Evolutionary conservation across 2,797 vertebrate genomes (phyloP), one percentile per base, ranked within the genome.

Genomic region (Aplochiton taeniatus): DNA sequence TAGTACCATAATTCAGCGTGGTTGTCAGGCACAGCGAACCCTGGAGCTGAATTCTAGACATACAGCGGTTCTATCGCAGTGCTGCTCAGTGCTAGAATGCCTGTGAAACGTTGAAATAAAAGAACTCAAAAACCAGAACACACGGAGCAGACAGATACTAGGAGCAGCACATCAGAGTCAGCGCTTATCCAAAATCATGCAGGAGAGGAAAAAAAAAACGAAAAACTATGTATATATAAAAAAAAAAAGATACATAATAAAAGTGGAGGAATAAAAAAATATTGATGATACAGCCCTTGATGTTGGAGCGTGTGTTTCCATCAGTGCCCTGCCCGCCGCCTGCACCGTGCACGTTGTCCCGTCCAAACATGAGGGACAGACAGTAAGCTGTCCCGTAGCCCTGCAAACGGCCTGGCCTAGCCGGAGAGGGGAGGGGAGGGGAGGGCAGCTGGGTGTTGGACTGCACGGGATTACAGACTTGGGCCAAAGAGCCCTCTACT

Each of bases 291-390:
- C 90, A 93, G 92, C 92, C 93, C 93, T 95, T 91, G 70, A 87
- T 78, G 81, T 83, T 79, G 85, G 92, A 93, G 88, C 90, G 91
- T 90, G 92, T 88, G 68, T 87, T 90, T 90, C 86, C 90, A 91
- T 90, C 92, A 91, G 93, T 90, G 91, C 92, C 88, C 92, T 92
- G 90, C 91, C 86, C 90, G 89, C 82, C 85, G 91, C 87, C 92
- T 90, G 90, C 93, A 93, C 92, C 94, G 95, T 95, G 95, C 94
- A 93, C 89, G 89, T 96, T 93, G 92, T 95, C 94, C 86, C 90
- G 90, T 94, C 94, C 94, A 95, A 95, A 95, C 94, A 95, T 92
- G 91, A 93, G 93, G 92, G 83, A 84, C 81, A 82, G 76, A 86
- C 73, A 84, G 83, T 63, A 92, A 88, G 88, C 81, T 90, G 88